Evolutionary conservation across 2,797 vertebrate genomes (phyloP).

Genomic region (Jordanella pulchra): DNA sequence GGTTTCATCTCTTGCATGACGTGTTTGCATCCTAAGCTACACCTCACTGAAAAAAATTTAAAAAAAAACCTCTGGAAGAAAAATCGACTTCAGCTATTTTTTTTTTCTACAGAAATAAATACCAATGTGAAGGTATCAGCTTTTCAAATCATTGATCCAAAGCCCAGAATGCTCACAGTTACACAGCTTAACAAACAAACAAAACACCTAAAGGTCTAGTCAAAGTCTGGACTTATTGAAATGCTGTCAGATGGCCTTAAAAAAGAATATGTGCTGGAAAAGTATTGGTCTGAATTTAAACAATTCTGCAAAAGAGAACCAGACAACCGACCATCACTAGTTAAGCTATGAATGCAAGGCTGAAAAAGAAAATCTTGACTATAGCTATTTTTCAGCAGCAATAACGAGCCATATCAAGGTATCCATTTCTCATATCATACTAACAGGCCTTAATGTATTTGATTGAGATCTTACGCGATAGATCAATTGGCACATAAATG

Average conservation of each 20-base stretch:
- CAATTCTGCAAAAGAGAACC: no score
- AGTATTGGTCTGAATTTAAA: no score
- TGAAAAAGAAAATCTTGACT: no score
- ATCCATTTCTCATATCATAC: background rate
- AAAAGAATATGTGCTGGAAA: no score
- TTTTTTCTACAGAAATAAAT: constrained; percentile 51
- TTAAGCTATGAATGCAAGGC: no score
- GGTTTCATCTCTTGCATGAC: constrained; percentile 57
- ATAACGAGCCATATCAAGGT: background rate
- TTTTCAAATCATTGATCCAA: no score
- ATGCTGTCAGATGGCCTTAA: no score
- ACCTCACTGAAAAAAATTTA: constrained; percentile 65
- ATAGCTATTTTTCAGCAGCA: constrained; percentile 41
- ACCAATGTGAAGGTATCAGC: background rate
- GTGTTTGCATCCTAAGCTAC: constrained; percentile 51
- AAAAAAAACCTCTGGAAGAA: constrained; percentile 68
- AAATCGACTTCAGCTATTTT: constrained; percentile 72
- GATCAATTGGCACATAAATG: background rate
- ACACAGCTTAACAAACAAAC: no score
- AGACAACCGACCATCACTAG: no score
- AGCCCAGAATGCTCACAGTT: no score
- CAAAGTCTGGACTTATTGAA: no score
- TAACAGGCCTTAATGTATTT: background rate
- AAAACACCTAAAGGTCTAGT: no score
- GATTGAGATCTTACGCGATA: background rate